Conservation (phyloP, 2,888 invertebrate genomes). For the Caenorhabditis imperialis region DNA sequence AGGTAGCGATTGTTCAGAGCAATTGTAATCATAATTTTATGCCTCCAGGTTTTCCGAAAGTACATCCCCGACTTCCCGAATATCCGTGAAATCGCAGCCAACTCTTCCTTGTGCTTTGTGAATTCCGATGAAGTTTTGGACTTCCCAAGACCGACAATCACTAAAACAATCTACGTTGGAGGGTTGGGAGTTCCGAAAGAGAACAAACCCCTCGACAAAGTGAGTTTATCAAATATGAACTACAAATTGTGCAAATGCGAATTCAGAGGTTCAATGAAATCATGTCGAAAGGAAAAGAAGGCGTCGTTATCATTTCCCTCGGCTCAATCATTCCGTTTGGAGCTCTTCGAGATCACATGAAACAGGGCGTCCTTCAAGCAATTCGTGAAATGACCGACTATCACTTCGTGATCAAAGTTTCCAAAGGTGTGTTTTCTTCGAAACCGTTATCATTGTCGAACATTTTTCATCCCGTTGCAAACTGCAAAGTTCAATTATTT, state of each 20-base stretch:
- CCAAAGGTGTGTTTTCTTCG: conserved; percentile 43
- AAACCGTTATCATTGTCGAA: too few relatives aligned
- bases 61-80: conserved; percentile 68
- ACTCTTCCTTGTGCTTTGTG: conserved; percentile 61
- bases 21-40: background rate
- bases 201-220: conserved; percentile 53
- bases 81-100: conserved; percentile 67
- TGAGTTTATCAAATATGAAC: background rate
- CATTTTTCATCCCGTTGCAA: too few relatives aligned
- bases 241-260: too few relatives aligned
- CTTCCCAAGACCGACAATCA: conserved; percentile 61
- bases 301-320: conserved; percentile 67
- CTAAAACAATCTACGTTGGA: conserved; percentile 60
- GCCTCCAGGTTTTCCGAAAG: conserved; percentile 60
- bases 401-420: conserved; percentile 72
- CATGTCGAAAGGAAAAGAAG: conserved; percentile 64
- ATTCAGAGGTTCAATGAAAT: conserved; percentile 54
- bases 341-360: conserved; percentile 22
- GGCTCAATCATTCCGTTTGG: conserved; percentile 62
- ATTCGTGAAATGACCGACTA: conserved; percentile 57
- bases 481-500: background rate
- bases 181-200: conserved; percentile 58
- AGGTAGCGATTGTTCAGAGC: conserved; percentile 16
- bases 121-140: conserved; percentile 65
- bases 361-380: conserved; percentile 41